Evolutionary conservation across 2,113 vertebrate genomes (phyloP).

Genomic region (Erinaceus europaeus): DNA sequence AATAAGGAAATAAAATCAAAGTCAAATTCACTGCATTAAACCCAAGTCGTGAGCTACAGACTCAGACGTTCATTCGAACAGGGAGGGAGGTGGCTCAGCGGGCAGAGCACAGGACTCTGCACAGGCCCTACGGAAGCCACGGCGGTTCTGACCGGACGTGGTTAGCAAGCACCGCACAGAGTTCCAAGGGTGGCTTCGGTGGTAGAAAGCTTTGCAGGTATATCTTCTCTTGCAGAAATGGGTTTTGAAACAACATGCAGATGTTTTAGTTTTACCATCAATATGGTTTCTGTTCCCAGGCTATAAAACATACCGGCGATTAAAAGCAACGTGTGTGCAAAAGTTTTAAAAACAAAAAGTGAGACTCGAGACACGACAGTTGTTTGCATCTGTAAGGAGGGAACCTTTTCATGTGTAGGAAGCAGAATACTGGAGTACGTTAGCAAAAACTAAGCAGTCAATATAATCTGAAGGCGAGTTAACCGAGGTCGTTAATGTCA

Average conservation of each 20-base stretch:
- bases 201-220: not conserved
- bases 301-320: slow-evolving; percentile 73
- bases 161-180: no score
- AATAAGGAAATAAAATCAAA: no score
- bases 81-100: no score
- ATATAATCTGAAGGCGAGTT: slow-evolving; percentile 67
- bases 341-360: slow-evolving; percentile 79
- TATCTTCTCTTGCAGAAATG: not conserved
- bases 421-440: slow-evolving; percentile 73
- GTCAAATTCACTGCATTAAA: no score
- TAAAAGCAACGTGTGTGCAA: slow-evolving; percentile 68
- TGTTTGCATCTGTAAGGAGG: slow-evolving; percentile 63
- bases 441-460: slow-evolving; percentile 76
- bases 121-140: no score
- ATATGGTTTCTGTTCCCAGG: slow-evolving; percentile 68
- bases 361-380: slow-evolving; percentile 57
- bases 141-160: no score
- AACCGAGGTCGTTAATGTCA: slow-evolving; percentile 71
- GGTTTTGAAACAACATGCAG: slow-evolving; percentile 34
- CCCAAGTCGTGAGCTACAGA: no score
- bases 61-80: no score
- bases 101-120: no score
- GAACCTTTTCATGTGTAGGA: slow-evolving; percentile 62
- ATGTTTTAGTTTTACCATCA: slow-evolving; percentile 77
- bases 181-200: not conserved